Percentiles rank a stretch among this genome's conserved stretches.
phyloP scores from a whole-genome alignment of 2,888 invertebrate species.

The Nephrotoma guestfalica region DNA sequence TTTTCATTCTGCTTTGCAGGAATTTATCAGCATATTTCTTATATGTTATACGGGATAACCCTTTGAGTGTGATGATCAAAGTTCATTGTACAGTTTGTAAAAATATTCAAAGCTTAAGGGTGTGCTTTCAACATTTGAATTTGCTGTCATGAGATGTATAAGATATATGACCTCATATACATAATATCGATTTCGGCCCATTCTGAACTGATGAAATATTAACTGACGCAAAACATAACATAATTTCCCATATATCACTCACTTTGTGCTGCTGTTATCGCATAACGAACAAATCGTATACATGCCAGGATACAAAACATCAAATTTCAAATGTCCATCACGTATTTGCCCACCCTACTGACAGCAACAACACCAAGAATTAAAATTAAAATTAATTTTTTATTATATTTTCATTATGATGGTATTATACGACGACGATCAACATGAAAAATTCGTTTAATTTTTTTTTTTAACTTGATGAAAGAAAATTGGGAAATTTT shows the following conservation, averaged over 20 bases:
- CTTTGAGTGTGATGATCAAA: neutral
- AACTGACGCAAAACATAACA: neutral
- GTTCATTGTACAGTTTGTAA: neutral
- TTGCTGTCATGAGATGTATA: neutral
- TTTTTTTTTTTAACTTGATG: neutral
- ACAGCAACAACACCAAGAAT: neutral
- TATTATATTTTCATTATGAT: neutral
- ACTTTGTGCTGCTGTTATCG: neutral
- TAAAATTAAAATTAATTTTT: neutral
- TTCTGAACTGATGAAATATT: neutral
- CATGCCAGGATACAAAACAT: neutral
- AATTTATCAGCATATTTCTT: neutral
- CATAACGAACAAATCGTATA: neutral
- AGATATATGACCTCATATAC: neutral
- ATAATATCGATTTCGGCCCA: neutral
- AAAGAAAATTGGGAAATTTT: neutral
- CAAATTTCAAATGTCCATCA: neutral
- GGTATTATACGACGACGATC: neutral
- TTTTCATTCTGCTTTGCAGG: neutral
- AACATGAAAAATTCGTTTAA: neutral
- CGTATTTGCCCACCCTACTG: neutral
- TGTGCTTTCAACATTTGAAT: neutral
- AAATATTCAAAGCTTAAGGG: neutral
- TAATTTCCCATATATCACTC: neutral
- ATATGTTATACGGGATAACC: neutral